phyloP scores from a whole-genome alignment of 35 echinoderm and acorn worm genomes.

The Ophiothrix spiculata region DNA sequence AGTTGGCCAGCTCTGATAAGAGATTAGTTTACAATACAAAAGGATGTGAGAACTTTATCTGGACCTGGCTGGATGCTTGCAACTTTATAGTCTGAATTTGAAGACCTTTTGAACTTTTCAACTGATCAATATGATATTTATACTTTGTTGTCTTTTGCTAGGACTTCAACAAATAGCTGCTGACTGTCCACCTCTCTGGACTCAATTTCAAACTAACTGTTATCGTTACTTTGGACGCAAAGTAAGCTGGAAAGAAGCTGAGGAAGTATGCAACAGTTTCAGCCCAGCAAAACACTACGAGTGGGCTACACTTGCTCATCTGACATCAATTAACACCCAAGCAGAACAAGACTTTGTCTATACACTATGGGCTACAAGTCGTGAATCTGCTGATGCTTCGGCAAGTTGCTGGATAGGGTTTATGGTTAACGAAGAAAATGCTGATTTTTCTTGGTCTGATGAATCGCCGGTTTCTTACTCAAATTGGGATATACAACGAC shows the following conservation, averaged over 20 bases:
- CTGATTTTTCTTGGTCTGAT: conserved; percentile 26
- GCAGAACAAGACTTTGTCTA: conserved; percentile 33
- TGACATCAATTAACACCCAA: conserved; percentile 27
- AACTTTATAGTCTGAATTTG: background rate
- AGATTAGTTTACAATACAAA: too few species aligned
- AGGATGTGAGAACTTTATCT: background rate
- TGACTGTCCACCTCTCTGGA: conserved; percentile 24
- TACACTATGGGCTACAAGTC: background rate
- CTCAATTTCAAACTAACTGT: conserved; percentile 17
- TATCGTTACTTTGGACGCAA: conserved; percentile 20
- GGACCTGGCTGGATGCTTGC: background rate
- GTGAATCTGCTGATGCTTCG: background rate
- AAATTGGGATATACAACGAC: conserved; percentile 16
- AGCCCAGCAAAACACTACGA: conserved; percentile 9
- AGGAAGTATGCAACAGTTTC: conserved; percentile 15
- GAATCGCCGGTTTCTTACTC: background rate
- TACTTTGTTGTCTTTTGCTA: background rate
- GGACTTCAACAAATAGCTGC: background rate
- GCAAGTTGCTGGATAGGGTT: conserved; percentile 22
- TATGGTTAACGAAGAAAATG: background rate
- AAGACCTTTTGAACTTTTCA: background rate
- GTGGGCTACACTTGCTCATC: conserved; percentile 13
- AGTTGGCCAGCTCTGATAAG: background rate
- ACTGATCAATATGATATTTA: background rate
- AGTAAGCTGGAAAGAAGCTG: conserved; percentile 8